A percentile compares a stretch with the other conserved stretches of the same genome.
These are phyloP conservation scores for Tympanoctomys barrerae DNA, from an alignment of 2,797 vertebrate species.

Conservation along the genomic window DNA sequence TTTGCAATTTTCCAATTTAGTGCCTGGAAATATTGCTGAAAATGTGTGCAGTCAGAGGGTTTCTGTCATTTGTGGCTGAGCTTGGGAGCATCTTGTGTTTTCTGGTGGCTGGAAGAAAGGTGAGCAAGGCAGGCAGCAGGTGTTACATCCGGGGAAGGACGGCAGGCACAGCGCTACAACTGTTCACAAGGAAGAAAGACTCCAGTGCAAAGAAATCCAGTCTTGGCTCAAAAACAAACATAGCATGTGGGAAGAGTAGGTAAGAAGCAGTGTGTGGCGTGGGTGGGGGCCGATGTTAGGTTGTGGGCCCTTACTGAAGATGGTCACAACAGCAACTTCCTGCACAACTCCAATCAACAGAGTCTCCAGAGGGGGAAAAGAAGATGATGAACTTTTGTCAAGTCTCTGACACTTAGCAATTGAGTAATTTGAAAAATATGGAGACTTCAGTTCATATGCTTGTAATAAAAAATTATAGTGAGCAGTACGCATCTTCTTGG, in stretches of 20 bases:
- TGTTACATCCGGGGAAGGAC: not conserved
- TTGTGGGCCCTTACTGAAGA: not conserved
- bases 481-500: not conserved
- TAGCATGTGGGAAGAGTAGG: not conserved
- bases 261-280: not conserved
- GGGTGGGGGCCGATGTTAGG: not conserved
- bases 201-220: not conserved
- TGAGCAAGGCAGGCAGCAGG: not conserved
- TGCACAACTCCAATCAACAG: not conserved
- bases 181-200: not conserved
- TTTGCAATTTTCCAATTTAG: not conserved
- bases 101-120: not conserved
- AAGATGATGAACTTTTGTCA: not conserved
- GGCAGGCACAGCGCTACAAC: not conserved
- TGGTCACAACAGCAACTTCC: not conserved
- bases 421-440: not conserved
- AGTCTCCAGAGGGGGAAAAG: not conserved
- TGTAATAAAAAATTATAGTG: not conserved
- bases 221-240: not conserved
- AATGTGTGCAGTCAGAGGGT: not conserved
- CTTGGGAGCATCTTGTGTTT: not conserved
- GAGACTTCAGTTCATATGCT: not conserved
- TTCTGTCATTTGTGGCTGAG: not conserved
- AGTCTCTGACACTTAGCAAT: not conserved
- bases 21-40: not conserved